Evolutionary conservation across 2,797 vertebrate genomes (phyloP), one percentile per base, ranked within the genome.

Genomic region (Acanthurus leucopareius): DNA sequence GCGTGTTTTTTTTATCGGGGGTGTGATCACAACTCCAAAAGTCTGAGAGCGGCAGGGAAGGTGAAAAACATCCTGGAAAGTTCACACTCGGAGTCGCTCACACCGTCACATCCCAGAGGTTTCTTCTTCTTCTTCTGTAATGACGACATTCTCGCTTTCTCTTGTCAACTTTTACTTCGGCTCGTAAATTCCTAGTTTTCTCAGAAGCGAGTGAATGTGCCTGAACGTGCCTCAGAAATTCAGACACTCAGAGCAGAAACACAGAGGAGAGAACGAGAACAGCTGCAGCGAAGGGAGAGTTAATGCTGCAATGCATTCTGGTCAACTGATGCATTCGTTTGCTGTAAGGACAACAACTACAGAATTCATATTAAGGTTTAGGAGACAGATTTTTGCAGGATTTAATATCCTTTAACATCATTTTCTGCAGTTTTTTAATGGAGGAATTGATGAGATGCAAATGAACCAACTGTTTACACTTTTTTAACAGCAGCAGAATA

Each of bases 141-240:
- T 25, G 25, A 25, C 25, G 3, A 25, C 25, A 3, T 25, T 25
- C 25, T 25, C 25, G 25, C 25, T 25, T 25, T 25, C 25, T 2
- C 57, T 32, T 7, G 5, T 20, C 10, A 1, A 25, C 22, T 63
- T 51, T 48, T 3, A 14, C 52, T 32, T 42, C 22, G 25, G 9
- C 17, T 2, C 7, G 10, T 38, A 51, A 49, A 83, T 80, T 56
- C 59, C 62, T 44, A 19, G 3, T 65, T 63, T 65, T 75, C 51
- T 16, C 47, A 42, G 44, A 71, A 40, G 71, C 16, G 52, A 69
- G 32, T 15, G 7, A 16, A 72, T 15, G 52, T 8, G 61, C 35
- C 76, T 63, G 53, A 73, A 64, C 49, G 1, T 0, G 53, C 28
- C 20, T 64, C 38, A 10, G n/a, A 72, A 14, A 20, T n/a, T 51